phyloP scores from a whole-genome alignment of 2,797 vertebrate genomes.

The Cynodonichthys magdalenae region DNA sequence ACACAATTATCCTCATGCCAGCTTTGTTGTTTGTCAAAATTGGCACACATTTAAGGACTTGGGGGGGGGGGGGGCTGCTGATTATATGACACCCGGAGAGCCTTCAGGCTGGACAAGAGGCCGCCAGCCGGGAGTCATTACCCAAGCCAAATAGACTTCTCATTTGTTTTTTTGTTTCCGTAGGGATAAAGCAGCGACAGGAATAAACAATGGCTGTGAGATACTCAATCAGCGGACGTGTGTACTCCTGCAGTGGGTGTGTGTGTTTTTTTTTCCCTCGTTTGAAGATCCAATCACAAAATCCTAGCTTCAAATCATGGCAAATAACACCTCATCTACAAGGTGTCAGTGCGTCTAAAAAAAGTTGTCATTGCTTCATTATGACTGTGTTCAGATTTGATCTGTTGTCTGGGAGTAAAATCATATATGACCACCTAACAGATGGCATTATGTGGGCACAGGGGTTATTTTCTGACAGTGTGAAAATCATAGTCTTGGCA shows the following conservation, averaged over 20 bases:
- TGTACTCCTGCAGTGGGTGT: conserved; percentile 17
- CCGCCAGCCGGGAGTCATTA: conserved; percentile 73
- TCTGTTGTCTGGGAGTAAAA: conserved; percentile 44
- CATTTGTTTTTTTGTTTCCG: conserved; percentile 61
- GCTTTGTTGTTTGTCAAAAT: conserved; percentile 75
- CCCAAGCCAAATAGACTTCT: conserved; percentile 71
- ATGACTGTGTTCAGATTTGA: conserved; percentile 48
- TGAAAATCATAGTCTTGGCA: conserved; percentile 77
- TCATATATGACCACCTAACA: conserved; percentile 75
- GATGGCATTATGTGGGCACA: conserved; percentile 79
- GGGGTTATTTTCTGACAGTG: conserved; percentile 79
- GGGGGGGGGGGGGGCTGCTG: conserved; percentile 46
- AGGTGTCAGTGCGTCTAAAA: conserved; percentile 15
- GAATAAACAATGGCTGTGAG: conserved; percentile 60
- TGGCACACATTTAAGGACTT: conserved; percentile 66
- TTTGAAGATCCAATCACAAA: conserved; percentile 59
- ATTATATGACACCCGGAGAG: conserved; percentile 74
- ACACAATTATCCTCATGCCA: conserved; percentile 73
- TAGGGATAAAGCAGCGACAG: conserved; percentile 51
- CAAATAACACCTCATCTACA: conserved; percentile 25
- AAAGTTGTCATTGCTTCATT: conserved; percentile 12
- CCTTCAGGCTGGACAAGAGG: conserved; percentile 68
- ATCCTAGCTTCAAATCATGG: conserved; percentile 23
- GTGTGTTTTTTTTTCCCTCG: background rate
- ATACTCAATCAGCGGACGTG: conserved; percentile 50